Evolutionary conservation across 2,797 vertebrate species (phyloP).

Genomic region (Lagocephalus sceleratus): DNA sequence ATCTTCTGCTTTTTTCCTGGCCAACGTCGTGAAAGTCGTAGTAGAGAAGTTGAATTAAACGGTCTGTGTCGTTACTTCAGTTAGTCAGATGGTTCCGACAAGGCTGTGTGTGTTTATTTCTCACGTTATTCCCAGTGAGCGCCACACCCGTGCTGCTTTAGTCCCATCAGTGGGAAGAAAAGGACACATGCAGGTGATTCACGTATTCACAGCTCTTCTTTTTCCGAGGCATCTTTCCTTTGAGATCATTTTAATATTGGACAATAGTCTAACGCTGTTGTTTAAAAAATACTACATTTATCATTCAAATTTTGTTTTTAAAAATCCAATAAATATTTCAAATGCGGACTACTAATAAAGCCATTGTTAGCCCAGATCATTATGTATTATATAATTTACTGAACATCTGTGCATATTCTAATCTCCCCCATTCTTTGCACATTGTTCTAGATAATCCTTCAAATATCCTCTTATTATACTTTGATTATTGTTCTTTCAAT

Average conservation of each 20-base stretch:
- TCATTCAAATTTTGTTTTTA: no score
- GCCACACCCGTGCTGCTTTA: background rate
- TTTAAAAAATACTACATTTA: no score
- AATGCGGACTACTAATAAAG: constrained; percentile 5
- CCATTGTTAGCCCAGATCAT: constrained; percentile 21
- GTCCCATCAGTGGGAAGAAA: background rate
- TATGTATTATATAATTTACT: constrained; percentile 31
- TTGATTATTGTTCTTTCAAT: background rate
- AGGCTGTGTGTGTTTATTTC: no score
- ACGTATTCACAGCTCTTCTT: background rate
- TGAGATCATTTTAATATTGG: background rate
- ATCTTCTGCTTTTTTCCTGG: background rate
- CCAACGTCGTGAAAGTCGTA: no score
- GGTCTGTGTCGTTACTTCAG: no score
- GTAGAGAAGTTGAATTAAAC: no score
- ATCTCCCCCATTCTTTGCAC: constrained; percentile 9
- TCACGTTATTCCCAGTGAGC: background rate
- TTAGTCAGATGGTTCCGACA: no score
- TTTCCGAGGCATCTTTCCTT: background rate
- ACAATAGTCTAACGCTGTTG: no score
- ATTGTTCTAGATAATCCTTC: constrained; percentile 38
- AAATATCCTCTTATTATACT: constrained; percentile 38
- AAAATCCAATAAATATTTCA: background rate
- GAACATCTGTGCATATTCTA: constrained; percentile 41
- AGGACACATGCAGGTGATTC: background rate